Percentiles rank a stretch among this genome's conserved stretches.
Conservation (phyloP, 1,140 invertebrate genomes). For the Phocides pigmalion region DNA sequence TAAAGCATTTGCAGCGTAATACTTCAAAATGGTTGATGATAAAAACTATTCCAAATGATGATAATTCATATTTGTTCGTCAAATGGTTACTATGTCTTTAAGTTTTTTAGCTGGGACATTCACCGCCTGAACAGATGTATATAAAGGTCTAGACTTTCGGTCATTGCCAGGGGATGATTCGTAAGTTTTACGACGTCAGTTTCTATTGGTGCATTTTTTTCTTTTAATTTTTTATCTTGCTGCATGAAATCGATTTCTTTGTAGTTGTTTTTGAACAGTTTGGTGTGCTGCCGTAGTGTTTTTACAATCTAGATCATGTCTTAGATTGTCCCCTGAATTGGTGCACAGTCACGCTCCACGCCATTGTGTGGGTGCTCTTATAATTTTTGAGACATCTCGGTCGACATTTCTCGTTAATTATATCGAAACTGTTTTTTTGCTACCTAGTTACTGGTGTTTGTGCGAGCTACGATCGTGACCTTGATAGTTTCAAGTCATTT, state of each 20-base stretch:
- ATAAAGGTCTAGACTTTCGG: slow-evolving; percentile 47
- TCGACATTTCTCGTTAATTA: slow-evolving; percentile 72
- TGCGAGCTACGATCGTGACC: slow-evolving; percentile 41
- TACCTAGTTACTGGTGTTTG: slow-evolving; percentile 47
- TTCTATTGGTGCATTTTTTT: slow-evolving; percentile 67
- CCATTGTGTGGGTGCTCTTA: slow-evolving; percentile 69
- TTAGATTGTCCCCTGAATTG: slow-evolving; percentile 73
- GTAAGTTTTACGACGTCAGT: slow-evolving; percentile 63
- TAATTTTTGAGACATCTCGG: slow-evolving; percentile 68
- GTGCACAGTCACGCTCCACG: slow-evolving; percentile 70
- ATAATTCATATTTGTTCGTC: slow-evolving; percentile 61
- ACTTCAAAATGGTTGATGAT: slow-evolving; percentile 48
- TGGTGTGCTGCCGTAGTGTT: slow-evolving; percentile 65
- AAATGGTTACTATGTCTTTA: slow-evolving; percentile 49
- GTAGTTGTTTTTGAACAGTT: slow-evolving; percentile 74
- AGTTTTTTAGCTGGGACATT: slow-evolving; percentile 46
- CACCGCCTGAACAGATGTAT: background rate
- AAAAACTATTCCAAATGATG: slow-evolving; percentile 54
- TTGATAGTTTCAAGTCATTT: slow-evolving; percentile 48
- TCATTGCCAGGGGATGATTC: slow-evolving; percentile 78
- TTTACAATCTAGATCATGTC: slow-evolving; percentile 76
- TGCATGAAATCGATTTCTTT: slow-evolving; percentile 76
- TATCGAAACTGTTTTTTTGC: slow-evolving; percentile 59
- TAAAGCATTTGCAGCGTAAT: slow-evolving; percentile 50
- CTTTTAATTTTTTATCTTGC: slow-evolving; percentile 57